Conservation (phyloP, 1,140 invertebrate genomes). For the Eriocheir sinensis region DNA sequence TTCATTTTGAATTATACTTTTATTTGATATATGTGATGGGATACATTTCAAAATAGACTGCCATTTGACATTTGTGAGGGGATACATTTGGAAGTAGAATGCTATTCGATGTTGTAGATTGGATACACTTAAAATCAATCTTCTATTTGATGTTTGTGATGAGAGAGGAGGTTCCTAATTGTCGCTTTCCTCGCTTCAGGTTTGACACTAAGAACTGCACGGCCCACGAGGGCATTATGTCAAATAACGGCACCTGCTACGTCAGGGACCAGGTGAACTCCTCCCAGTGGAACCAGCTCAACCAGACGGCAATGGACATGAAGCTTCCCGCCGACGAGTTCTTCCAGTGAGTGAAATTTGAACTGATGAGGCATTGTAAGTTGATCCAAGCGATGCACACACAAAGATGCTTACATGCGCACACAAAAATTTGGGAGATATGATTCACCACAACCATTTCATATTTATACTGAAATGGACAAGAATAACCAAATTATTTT, state of each 20-base stretch:
- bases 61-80: too few species aligned
- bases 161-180: not conserved
- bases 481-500: not conserved
- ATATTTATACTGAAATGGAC: not conserved
- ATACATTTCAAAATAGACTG: too few species aligned
- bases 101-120: too few species aligned
- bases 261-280: conserved; percentile 84
- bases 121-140: too few species aligned
- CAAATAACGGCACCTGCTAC: conserved; percentile 81
- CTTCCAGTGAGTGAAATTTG: conserved; percentile 87
- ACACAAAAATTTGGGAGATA: not conserved
- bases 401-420: not conserved
- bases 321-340: conserved; percentile 91
- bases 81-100: too few species aligned
- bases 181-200: conserved; percentile 62
- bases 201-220: conserved; percentile 82
- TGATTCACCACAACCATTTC: not conserved
- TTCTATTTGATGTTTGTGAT: not conserved
- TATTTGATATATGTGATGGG: too few species aligned
- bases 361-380: not conserved
- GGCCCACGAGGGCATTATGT: conserved; percentile 80
- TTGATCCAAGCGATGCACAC: not conserved
- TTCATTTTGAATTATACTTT: too few species aligned
- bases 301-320: conserved; percentile 84
- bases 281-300: conserved; percentile 82